Base-by-base conservation (phyloP, 2,888 invertebrate species). In the Orgyia antiqua region DNA sequence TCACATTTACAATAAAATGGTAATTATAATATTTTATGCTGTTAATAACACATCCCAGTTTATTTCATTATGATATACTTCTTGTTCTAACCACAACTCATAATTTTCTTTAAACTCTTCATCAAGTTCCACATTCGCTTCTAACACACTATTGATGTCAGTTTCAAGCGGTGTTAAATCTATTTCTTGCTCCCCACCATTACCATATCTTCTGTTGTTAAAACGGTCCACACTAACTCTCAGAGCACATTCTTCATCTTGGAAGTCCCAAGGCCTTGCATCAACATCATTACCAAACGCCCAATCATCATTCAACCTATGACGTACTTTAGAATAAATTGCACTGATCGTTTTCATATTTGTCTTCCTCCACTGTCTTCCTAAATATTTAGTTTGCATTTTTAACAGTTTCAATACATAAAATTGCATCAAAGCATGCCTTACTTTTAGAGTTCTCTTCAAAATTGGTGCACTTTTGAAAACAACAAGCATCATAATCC, bases 281-380 rank as follows among this genome's bases (percentile, higher is more conserved):
- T 99, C 98, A 57, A 98, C 90, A 87, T 98, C 95, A 87, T 99
- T 99, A 31, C 99, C 99, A 87, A 95, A 99, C 2, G 99, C 99
- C 99, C 99, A 99, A 75, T 99, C 99, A 70, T 99, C 99, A 64
- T 98, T 99, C 24, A 99, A 88, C 32, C 98, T 90, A 83, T 98
- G 98, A 13, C 98, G 89, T 2, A 96, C 96, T 88, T 99, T 98
- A 36, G 97, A 94, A 72, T 99, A 99, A 66, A 99, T 99, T 36
- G 98, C 98, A 69, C 98, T 98, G 84, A 99, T 97, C 0, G 98
- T 98, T 76, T 98, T 99, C 98, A 99, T 99, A 71, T 99, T 99
- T 1, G 96, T 95, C 77, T 99, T 99, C 27, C 99, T 90, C 99
- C 99, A 99, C 68, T 99, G 99, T 7, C 99, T 88, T 0, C 99